These are phyloP conservation scores for Helicolenus hilgendorfi DNA, from an alignment of 2,797 vertebrate species.

Conservation along the genomic window DNA sequence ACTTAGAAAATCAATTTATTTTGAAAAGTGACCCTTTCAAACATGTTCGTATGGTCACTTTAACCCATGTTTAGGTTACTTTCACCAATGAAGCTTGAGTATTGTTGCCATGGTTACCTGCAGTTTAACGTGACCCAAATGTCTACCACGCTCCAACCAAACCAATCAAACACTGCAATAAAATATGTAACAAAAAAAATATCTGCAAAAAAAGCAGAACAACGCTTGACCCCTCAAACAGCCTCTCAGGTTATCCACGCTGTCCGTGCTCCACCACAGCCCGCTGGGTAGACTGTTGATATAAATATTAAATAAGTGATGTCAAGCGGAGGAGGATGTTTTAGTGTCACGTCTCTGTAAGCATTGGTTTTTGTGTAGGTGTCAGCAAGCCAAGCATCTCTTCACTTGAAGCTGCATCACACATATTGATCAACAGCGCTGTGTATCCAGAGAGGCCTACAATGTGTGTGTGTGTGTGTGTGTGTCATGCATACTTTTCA, in stretches of 20 bases:
- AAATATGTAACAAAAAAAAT: neutral
- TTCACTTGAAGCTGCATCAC: conserved; percentile 31
- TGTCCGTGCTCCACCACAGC: neutral
- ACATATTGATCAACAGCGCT: conserved; percentile 44
- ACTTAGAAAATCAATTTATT: too few relatives aligned
- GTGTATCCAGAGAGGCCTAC: conserved; percentile 7
- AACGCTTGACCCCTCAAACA: neutral
- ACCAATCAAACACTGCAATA: neutral
- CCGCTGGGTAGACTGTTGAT: conserved; percentile 21
- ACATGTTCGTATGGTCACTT: neutral
- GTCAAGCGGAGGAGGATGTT: conserved; percentile 60
- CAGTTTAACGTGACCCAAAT: neutral
- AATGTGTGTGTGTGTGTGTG: neutral
- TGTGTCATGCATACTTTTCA: neutral
- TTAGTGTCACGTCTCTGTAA: conserved; percentile 34
- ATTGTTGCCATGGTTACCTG: neutral
- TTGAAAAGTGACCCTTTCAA: neutral
- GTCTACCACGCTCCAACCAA: neutral
- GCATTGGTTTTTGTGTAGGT: conserved; percentile 56
- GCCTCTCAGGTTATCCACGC: neutral
- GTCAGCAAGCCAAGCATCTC: conserved; percentile 53
- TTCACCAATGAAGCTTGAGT: neutral
- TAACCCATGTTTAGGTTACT: neutral
- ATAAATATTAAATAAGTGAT: conserved; percentile 57
- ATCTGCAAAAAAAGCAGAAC: neutral